phyloP scores from a whole-genome alignment of 23 tunicate species.

The Trididemnum clinides region DNA sequence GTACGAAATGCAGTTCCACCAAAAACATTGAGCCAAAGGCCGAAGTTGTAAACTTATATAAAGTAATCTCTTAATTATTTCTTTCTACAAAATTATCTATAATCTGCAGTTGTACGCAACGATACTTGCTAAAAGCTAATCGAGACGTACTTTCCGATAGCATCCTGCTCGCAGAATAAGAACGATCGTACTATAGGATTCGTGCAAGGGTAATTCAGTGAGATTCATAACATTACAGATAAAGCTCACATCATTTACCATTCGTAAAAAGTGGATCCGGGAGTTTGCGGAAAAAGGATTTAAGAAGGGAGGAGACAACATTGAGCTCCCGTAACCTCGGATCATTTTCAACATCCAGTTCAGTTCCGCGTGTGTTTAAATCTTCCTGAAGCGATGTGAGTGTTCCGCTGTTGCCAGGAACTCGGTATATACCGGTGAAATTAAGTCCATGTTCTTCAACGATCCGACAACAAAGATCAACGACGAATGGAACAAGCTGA shows the following conservation, averaged over 20 bases:
- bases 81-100: no score
- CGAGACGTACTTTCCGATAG: no score
- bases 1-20: no score
- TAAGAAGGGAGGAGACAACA: slow-evolving; percentile 87
- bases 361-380: slow-evolving; percentile 68
- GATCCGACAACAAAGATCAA: slow-evolving; percentile 86
- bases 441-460: slow-evolving; percentile 76
- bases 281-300: slow-evolving; percentile 83
- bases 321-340: slow-evolving; percentile 74
- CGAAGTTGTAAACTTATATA: no score
- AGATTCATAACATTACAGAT: no score
- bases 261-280: slow-evolving; percentile 93
- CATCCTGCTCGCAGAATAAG: no score
- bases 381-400: slow-evolving; percentile 89
- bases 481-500: slow-evolving; percentile 86
- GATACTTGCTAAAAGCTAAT: no score
- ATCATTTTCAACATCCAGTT: slow-evolving; percentile 59
- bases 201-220: no score
- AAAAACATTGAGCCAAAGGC: no score
- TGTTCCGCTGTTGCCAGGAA: slow-evolving; percentile 92
- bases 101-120: no score
- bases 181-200: no score
- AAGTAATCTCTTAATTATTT: no score
- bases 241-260: slow-evolving; percentile 35
- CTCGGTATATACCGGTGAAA: slow-evolving; percentile 89